phyloP scores from a whole-genome alignment of 1,140 invertebrate species.

The Meloidogyne floridensis region DNA sequence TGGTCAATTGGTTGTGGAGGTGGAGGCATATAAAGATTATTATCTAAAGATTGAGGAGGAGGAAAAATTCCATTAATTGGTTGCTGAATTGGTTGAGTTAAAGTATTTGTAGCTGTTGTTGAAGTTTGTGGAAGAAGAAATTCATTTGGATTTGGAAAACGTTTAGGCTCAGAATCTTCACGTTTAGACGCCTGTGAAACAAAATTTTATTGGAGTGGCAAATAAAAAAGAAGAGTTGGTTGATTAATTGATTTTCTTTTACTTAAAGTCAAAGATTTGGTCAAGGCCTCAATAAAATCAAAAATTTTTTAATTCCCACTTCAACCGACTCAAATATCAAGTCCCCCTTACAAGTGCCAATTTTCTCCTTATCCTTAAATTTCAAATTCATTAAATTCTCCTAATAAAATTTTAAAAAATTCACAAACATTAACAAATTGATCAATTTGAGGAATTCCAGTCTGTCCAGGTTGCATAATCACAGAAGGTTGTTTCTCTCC shows the following conservation, averaged over 20 bases:
- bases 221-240: neutral
- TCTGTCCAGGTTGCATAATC: constrained; percentile 50
- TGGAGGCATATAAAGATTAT: constrained; percentile 18
- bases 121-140: constrained; percentile 42
- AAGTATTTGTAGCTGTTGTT: neutral
- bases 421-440: constrained; percentile 4
- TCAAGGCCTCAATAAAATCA: too few species aligned
- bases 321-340: too few species aligned
- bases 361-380: too few species aligned
- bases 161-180: constrained; percentile 22
- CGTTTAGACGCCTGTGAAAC: neutral
- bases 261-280: too few species aligned
- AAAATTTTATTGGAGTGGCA: neutral
- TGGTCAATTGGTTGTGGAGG: constrained; percentile 12
- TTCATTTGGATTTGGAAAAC: constrained; percentile 59
- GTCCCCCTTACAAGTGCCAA: too few species aligned
- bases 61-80: constrained; percentile 36
- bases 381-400: too few species aligned
- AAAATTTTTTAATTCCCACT: too few species aligned
- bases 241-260: too few species aligned
- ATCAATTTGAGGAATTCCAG: constrained; percentile 58
- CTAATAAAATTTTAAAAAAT: neutral
- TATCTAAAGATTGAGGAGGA: neutral
- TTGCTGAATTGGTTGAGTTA: constrained; percentile 22
- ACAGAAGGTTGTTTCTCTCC: constrained; percentile 17